Evolutionary conservation across 92 coral and sea anemone genomes (phyloP).

Genomic region (Meandrina meandrites): DNA sequence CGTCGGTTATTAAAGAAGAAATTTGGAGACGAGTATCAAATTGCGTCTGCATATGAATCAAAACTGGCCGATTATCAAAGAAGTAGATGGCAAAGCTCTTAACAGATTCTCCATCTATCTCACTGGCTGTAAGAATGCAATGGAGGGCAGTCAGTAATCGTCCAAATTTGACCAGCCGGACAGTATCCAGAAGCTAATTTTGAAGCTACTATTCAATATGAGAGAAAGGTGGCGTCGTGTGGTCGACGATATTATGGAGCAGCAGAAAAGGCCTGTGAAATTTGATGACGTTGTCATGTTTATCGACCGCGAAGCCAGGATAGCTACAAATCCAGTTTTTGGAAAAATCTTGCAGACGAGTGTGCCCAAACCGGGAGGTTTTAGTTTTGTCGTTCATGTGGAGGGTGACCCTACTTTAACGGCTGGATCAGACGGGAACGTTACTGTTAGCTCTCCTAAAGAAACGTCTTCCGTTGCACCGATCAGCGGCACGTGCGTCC

Average conservation of each 20-base stretch:
- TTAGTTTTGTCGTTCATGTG: conserved; percentile 10
- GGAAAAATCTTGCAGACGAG: conserved; percentile 49
- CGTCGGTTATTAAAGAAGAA: conserved; percentile 36
- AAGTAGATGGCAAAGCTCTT: too few species aligned
- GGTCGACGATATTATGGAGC: neutral
- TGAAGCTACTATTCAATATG: neutral
- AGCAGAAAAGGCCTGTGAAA: neutral
- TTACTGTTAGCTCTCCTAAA: too few species aligned
- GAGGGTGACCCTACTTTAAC: neutral
- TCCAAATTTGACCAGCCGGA: conserved; percentile 10
- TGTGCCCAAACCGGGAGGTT: neutral
- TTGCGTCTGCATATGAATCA: conserved; percentile 49
- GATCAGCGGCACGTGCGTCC: conserved; percentile 14
- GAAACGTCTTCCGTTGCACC: neutral
- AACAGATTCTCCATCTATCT: too few species aligned
- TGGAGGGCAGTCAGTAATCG: neutral
- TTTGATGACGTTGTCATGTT: neutral
- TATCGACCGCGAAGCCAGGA: neutral
- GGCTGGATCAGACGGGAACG: neutral
- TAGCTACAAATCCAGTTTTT: conserved; percentile 38
- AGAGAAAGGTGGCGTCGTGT: conserved; percentile 25
- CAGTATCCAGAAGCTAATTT: neutral
- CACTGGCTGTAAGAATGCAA: conserved; percentile 50
- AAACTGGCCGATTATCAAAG: conserved; percentile 43
- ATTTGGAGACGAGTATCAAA: conserved; percentile 44